phyloP scores from a whole-genome alignment of 2,888 invertebrate genomes.

The Trachelus stipa region DNA sequence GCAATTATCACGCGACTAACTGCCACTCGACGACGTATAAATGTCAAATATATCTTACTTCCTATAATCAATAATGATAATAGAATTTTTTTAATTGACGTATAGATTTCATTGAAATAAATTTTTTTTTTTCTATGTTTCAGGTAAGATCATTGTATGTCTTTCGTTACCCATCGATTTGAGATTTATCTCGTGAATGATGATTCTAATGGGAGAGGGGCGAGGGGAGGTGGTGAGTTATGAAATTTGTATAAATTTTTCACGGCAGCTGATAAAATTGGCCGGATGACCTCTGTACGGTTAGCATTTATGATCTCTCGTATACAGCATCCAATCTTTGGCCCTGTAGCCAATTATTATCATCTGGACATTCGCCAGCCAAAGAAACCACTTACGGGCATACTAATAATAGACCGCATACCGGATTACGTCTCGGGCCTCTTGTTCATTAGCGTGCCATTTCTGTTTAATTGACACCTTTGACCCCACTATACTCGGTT shows the following conservation, averaged over 20 bases:
- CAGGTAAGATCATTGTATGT: not conserved
- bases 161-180: not conserved
- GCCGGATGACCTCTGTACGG: not conserved
- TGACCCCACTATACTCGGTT: constrained; percentile 29
- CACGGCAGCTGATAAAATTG: not conserved
- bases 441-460: constrained; percentile 59
- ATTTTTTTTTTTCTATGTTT: not conserved
- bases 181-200: not conserved
- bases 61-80: not conserved
- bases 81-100: not conserved
- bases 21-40: not conserved
- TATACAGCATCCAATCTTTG: constrained; percentile 30
- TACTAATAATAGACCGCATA: constrained; percentile 49
- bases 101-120: not conserved
- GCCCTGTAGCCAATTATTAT: constrained; percentile 51
- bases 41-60: not conserved
- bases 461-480: constrained; percentile 60
- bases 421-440: constrained; percentile 51
- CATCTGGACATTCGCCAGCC: constrained; percentile 47
- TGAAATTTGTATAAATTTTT: not conserved
- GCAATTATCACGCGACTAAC: constrained; percentile 24
- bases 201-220: not conserved
- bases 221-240: not conserved
- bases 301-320: not conserved
- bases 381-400: constrained; percentile 50